A percentile compares a stretch with the other conserved stretches of the same genome.
phyloP scores from a whole-genome alignment of 2,797 vertebrate genomes.

The Apogon hyalosoma region DNA sequence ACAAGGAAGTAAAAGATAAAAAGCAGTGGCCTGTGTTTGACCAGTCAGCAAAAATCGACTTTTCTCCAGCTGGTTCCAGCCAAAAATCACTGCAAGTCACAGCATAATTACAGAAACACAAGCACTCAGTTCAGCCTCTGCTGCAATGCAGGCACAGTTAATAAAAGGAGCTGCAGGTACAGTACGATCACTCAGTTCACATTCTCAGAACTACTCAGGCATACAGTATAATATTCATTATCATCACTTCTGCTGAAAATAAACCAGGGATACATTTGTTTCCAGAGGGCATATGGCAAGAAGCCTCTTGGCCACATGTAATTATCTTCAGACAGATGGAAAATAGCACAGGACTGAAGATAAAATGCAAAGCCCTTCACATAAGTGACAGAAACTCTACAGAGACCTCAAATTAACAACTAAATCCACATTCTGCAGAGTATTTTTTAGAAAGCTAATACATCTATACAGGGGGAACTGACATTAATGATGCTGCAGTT shows the following conservation, averaged over 20 bases:
- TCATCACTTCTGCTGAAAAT: conserved; percentile 60
- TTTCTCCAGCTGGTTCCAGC: not conserved
- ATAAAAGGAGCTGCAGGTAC: not conserved
- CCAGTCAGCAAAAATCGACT: not conserved
- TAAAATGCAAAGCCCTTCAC: conserved; percentile 19
- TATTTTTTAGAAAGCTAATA: not conserved
- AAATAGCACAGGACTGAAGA: conserved; percentile 45
- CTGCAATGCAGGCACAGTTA: not conserved
- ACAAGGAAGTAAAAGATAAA: not conserved
- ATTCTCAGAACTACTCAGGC: conserved; percentile 3
- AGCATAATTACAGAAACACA: not conserved
- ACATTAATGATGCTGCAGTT: not conserved
- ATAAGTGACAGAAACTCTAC: conserved; percentile 13
- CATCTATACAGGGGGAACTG: not conserved
- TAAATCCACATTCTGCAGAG: not conserved
- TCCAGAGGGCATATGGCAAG: conserved; percentile 44
- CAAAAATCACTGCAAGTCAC: too few species aligned
- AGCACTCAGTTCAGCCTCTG: conserved; percentile 1
- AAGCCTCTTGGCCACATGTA: conserved; percentile 41
- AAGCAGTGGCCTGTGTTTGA: not conserved
- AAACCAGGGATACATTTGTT: conserved; percentile 46
- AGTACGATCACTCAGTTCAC: not conserved
- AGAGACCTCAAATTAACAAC: not conserved
- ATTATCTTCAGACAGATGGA: conserved; percentile 53
- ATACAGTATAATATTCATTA: conserved; percentile 35